Base-by-base conservation (phyloP, 2,888 invertebrate genomes). In the Andrena fulva region DNA sequence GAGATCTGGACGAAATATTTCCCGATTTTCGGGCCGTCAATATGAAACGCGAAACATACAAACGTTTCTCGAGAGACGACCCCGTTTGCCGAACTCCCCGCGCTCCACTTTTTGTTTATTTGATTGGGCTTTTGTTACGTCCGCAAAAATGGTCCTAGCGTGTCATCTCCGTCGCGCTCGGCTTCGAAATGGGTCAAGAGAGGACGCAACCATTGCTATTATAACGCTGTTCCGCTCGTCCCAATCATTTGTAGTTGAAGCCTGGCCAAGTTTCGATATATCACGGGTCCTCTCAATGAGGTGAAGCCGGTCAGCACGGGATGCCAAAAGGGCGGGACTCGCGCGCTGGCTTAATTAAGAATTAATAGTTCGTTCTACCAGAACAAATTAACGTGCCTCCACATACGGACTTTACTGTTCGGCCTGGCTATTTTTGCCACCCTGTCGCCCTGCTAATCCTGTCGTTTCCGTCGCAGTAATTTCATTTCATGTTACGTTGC, bases 241-340 rank as follows among this genome's bases (percentile, higher is more conserved):
- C 89, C 90, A 84, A 92, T 92, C 88, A 91, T 91, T 91, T 89
- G 90, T 87, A 90, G 91, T 91, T 92, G 92, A 92, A 90, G 88
- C 87, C 62, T 73, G 83, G 92, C 92, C 92, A 93, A 92, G 84
- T 91, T 92, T 90, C 92, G 89, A 92, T 92, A 91, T 88, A 92
- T 91, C 90, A 83, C 81, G 81, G 75, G 78, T 80, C 83, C 85
- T 89, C 90, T 92, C 90, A 90, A 92, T 92, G 91, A 92, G 91
- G 86, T 86, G 89, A 88, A 89, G 86, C 89, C 80, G 80, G 87
- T 85, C 86, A 80, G 85, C 78, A 63, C 63, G 73, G 85, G 85
- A 85, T 91, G 92, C 92, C 92, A 92, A 91, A 84, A 81, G 80
- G 82, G 86, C 79, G 84, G 84, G 70, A 79, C 85, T 63, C 69